Evolutionary conservation across 2,888 invertebrate genomes (phyloP), one percentile per base, ranked within the genome.

Genomic region (Amiota mariae): DNA sequence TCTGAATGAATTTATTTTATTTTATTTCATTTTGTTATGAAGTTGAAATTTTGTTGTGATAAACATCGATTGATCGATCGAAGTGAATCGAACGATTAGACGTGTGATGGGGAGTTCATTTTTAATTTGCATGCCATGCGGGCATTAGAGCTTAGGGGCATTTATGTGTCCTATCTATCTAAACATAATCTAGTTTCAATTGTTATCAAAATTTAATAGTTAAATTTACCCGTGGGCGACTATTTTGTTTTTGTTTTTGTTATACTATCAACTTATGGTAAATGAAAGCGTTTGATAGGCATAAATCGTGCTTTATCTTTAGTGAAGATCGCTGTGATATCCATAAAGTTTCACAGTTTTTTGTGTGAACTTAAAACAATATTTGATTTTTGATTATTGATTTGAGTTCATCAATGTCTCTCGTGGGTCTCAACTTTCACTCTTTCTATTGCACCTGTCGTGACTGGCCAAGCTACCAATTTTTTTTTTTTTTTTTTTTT

Each of bases 261-360:
- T 24, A 20, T 67, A 2, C 4, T 36, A 36, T 2, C 36, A 36
- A 36, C 36, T 36, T 36, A 36, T 36, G 36, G 36, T 36, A 36
- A 36, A 36, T 51, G 51, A 36, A 36, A 36, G 24, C 49, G 13
- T n/a, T 73, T 73, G 80, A 81, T 84, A 80, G 77, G 80, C 81
- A 84, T 82, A 82, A 84, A 79, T 82, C 76, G 77, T 73, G 2
- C 76, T 75, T 81, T 82, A 82, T 82, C 84, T 15, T 2, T 6
- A 48, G n/a, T 48, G 15, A 15, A 15, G 57, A 57, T 57, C 57
- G 36, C 36, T 36, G 36, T 36, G 36, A 36, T 36, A 36, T 54
- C 20, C 36, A 70, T 15, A 68, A 68, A 68, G n/a, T 54, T 54
- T 68, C 54, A 18, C 15, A 10, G 56, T 54, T 70, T 54, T 36